Base-by-base conservation (phyloP, 1,140 invertebrate genomes). In the Drosophila navojoa region DNA sequence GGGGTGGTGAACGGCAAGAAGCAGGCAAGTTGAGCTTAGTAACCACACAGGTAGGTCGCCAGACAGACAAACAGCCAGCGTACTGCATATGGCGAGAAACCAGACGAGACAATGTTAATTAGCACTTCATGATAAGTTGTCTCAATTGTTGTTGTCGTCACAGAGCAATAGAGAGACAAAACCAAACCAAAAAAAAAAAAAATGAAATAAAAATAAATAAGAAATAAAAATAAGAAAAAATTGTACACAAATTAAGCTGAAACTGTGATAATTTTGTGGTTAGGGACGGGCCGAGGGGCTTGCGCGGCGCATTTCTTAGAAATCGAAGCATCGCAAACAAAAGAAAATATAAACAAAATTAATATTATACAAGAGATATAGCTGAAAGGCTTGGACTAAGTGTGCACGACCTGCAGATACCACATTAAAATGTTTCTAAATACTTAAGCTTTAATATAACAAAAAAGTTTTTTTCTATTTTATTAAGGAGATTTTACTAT, bases 41-140 rank as follows among this genome's bases (percentile, higher is more conserved):
- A 84, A 84, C 76, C 80, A 60, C 80, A 61, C 80, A 84, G 80
- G 76, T 84, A 84, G 80, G 80, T 84, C 76, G 81, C 81, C 81
- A 84, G 81, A 80, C 80, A 84, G 72, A 38, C 35, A 38, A 38
- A 38, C 81, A 84, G 81, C 71, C 80, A 84, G 32, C 6, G 50
- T 58, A 74, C 40, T 52, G 45, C 27, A 55, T 50, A 60, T 53
- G 54, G 44, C 76, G 64, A 76, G 64, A 70, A 69, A 38, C 50
- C 58, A 45, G 32, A 53, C 78, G 82, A 87, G 82, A 86, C 82
- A 86, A 86, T 86, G 82, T 86, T 86, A 86, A 86, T 86, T 86
- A 86, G 82, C 82, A 86, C 82, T 82, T 81, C 69, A 79, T 87
- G 82, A 86, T 82, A 86, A 87, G 82, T 87, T 87, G 82, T 79